Evolutionary conservation across 2,888 invertebrate species (phyloP).

Genomic region (Halictus ligatus): DNA sequence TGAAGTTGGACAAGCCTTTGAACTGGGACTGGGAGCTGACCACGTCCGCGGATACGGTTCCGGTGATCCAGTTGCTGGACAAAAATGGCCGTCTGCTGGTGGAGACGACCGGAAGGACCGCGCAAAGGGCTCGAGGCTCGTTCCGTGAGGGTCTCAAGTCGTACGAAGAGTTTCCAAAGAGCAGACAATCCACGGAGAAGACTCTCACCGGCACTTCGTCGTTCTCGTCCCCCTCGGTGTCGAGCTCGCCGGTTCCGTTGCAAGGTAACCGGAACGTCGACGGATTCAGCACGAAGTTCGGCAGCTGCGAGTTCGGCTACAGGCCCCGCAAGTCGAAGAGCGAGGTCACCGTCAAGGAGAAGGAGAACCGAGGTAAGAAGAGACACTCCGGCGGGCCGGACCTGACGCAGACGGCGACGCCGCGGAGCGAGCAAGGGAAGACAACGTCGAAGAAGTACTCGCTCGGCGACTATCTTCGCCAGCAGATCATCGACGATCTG

Average conservation of each 20-base stretch:
- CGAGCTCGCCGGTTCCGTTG: constrained; percentile 6
- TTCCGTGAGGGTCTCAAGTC: constrained; percentile 75
- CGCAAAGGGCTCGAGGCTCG: constrained; percentile 79
- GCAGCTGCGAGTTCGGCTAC: constrained; percentile 63
- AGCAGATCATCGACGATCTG: constrained; percentile 78
- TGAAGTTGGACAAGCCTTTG: constrained; percentile 78
- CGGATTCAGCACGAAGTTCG: constrained; percentile 78
- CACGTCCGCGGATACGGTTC: constrained; percentile 77
- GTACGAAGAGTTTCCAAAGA: constrained; percentile 72
- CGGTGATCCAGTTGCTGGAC: constrained; percentile 79
- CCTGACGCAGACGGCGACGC: not conserved
- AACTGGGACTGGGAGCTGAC: constrained; percentile 82
- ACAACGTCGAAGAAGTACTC: constrained; percentile 71
- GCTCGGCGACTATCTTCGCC: constrained; percentile 77
- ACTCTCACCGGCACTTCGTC: constrained; percentile 28
- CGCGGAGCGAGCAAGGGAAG: constrained; percentile 16
- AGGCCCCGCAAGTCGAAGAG: constrained; percentile 78
- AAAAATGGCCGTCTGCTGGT: constrained; percentile 79
- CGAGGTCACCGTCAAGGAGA: constrained; percentile 69
- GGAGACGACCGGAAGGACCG: constrained; percentile 78
- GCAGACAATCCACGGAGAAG: constrained; percentile 5
- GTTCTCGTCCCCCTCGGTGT: constrained; percentile 34
- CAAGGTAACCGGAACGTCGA: constrained; percentile 76
- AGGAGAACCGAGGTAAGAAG: constrained; percentile 51
- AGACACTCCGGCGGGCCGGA: constrained; percentile 68